phyloP scores from a whole-genome alignment of 92 coral and sea anemone genomes.

The Pocillopora grandis region DNA sequence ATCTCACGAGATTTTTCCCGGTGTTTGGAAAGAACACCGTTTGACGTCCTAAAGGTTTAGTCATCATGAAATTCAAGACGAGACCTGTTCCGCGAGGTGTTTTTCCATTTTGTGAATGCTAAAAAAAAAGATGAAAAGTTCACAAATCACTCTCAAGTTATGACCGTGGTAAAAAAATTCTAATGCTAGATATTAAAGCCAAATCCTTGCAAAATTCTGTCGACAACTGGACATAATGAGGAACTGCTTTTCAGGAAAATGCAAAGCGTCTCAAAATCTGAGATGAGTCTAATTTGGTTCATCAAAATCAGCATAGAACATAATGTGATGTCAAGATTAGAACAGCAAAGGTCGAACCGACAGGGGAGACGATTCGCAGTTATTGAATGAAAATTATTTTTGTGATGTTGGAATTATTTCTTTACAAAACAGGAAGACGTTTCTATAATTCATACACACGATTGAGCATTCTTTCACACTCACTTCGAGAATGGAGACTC shows the following conservation, averaged over 20 bases:
- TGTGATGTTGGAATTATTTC: neutral
- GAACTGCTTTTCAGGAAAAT: too few species aligned
- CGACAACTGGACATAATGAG: too few species aligned
- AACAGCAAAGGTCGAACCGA: neutral
- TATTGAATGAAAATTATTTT: too few species aligned
- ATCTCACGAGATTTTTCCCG: constrained; percentile 20
- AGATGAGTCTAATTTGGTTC: too few species aligned
- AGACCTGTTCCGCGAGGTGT: neutral
- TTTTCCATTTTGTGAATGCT: neutral
- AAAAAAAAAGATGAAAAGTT: too few species aligned
- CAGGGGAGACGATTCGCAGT: too few species aligned
- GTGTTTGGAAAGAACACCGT: constrained; percentile 2
- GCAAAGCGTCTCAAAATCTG: too few species aligned
- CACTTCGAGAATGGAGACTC: neutral
- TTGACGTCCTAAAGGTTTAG: constrained; percentile 7
- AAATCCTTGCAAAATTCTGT: too few species aligned
- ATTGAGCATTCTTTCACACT: neutral
- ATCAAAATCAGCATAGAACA: neutral
- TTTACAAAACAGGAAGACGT: neutral
- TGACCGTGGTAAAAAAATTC: too few species aligned
- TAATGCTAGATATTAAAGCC: too few species aligned
- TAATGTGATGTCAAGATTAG: neutral
- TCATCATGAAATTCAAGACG: constrained; percentile 30
- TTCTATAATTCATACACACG: neutral
- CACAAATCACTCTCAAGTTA: too few species aligned